Percentiles rank a stretch among this genome's conserved stretches.
Evolutionary conservation across 2,888 invertebrate species (phyloP).

Genomic region (Cepaea hortensis): DNA sequence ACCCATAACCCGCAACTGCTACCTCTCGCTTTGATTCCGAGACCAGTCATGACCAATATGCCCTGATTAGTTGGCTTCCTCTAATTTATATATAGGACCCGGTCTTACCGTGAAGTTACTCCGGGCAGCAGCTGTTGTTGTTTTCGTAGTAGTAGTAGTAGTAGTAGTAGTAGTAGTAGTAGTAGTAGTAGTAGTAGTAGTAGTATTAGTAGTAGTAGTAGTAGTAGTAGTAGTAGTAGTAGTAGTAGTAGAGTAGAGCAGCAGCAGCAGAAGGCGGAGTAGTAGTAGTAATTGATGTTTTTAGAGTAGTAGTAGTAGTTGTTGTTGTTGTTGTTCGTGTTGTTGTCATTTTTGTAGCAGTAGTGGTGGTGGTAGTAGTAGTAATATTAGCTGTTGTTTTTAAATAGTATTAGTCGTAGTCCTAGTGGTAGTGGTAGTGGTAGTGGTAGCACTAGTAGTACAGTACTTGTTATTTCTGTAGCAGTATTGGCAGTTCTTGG

Average conservation of each 20-base stretch:
- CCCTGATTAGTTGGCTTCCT: too few relatives aligned
- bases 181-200: constrained; percentile 3
- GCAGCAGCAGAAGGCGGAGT: neutral
- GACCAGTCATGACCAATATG: too few relatives aligned
- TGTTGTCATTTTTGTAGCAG: neutral
- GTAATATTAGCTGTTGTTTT: neutral
- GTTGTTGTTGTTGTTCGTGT: too few relatives aligned
- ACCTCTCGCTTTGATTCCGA: too few relatives aligned
- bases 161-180: constrained; percentile 21
- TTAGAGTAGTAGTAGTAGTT: constrained; percentile 9
- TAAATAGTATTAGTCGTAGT: neutral
- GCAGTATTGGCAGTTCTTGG: neutral
- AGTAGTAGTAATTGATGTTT: neutral
- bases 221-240: constrained; percentile 25
- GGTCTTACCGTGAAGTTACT: too few relatives aligned
- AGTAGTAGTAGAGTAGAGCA: constrained; percentile 25
- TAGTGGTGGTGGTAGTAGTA: neutral
- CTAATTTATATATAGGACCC: too few relatives aligned
- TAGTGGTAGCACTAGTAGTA: too few relatives aligned
- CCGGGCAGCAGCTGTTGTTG: too few relatives aligned
- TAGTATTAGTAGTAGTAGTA: constrained; percentile 5
- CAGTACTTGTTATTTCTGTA: neutral
- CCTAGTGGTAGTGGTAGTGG: neutral
- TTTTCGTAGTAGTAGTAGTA: constrained; percentile 8
- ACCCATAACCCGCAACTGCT: too few relatives aligned